Base-by-base conservation (phyloP, 1,140 invertebrate species). In the Trichoplusia ni region DNA sequence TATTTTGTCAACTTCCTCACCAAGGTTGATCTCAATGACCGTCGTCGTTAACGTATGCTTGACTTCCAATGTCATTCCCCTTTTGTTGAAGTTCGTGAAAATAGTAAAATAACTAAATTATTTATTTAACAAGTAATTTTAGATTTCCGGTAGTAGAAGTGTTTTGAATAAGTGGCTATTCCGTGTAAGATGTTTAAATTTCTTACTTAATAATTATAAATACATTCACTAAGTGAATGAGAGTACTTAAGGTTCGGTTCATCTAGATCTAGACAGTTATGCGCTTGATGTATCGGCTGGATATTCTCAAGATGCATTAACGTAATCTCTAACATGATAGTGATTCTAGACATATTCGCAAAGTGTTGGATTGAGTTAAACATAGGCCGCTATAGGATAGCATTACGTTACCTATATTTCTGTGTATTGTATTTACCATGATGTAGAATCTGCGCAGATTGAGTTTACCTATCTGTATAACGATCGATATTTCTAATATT, bases 1-100 rank as follows among this genome's bases (percentile, higher is more conserved):
- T 75, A 74, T 75, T 82, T 81, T 80, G 77, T 84, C 79, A 84
- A 80, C 78, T 79, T 77, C 73, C 67, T 46, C 44, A 49, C 64
- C 82, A 81, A 81, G 79, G 81, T 77, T 84, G 67, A 49, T 68
- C 73, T 77, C 47, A 80, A 78, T 78, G 73, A 69, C 64, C 63
- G 44, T 67, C 59, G 67, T 60, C 44, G 59, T 54, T 54, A 35
- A 37, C 31, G 29, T 31, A 68, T 73, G 14, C 58, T 64, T 44
- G 64, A 66, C 51, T 67, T 60, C 67, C 69, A 75, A 75, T 78
- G 73, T 75, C 71, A 62, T 76, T 78, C 68, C 69, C 62, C 69
- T 72, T 68, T 69, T 16, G 9, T 47, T 70, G 46, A 67, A 71
- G 33, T 60, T 59, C n/a, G n/a, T n/a, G n/a, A n/a, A n/a, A n/a